Base-by-base conservation (phyloP, 2,113 vertebrate genomes). In the cattle (Bos taurus) region DNA sequence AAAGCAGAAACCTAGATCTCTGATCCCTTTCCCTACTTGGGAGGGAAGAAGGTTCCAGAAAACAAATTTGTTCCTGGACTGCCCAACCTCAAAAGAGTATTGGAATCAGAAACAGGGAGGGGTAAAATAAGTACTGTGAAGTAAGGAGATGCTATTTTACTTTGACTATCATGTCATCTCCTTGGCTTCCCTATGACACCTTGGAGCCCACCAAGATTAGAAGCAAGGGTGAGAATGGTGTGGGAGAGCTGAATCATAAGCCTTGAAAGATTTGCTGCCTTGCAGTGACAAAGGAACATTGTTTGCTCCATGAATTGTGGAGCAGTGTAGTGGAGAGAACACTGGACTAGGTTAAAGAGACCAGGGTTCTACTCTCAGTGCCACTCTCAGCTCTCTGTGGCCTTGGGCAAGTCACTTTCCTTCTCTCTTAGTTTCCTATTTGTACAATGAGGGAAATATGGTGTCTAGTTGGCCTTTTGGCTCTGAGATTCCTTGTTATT, bases 1-100 rank as follows among this genome's bases (percentile, higher is more conserved):
- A 96, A 97, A 94, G 23, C 40, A 94, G 54, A 95, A 92, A 19
- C 13, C 7, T 87, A 92, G 33, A 89, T 90, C 54, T 89, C 56
- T 95, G 43, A 80, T 88, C 16, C 57, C 23, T 97, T 97, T 91
- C 8, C 11, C 2, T 92, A 52, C 16, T 88, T 97, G 59, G 57
- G 59, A 91, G 23, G 43, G 57, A 78, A 80, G 54, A 95, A 88
- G 9, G 5, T 96, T 97, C 74, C 48, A 95, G 84, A 50, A 19
- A 54, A 87, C 23, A 74, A 40, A 9, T 84, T 36, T 86, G 2
- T 86, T 97, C 46, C 36, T 95, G 36, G 43, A 93, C 17, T 40
- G 88, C 14, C 10, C n/a, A 71, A 78, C 54, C 11, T 43, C 16
- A 88, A 90, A 95, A 50, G 50, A 78, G 8, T 54, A 48, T 36